Base-by-base conservation (phyloP, 2,797 vertebrate species). In the Sparidentex hasta region DNA sequence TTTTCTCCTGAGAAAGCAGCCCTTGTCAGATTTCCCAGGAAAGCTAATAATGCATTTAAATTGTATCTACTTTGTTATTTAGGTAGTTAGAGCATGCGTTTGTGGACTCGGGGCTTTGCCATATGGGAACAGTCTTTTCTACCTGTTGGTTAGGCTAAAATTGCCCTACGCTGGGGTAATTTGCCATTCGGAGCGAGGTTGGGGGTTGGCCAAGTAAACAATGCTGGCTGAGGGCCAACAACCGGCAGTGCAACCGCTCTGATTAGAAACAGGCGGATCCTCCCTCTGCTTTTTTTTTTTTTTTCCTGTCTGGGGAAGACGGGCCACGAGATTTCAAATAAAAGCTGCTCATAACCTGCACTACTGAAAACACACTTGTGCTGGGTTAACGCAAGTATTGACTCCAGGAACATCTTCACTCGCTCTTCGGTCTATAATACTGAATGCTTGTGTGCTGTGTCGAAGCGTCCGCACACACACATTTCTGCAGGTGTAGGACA, bases 121-220 rank as follows among this genome's bases (percentile, higher is more conserved):
- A 80, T 78, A 77, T 76, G 77, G 84, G 65, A 81, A 62, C 52
- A n/a, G 50, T 71, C 23, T 82, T 81, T 78, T 88, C 76, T 84
- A 93, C 90, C 90, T 94, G 88, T 90, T 87, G 86, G 74, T 87
- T 70, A 59, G 78, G 43, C 79, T 80, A 73, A 81, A 92, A 82
- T 88, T 83, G 83, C 82, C 82, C 80, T 51, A 83, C n/a, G 82
- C 78, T 78, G 81, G 52, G 71, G 80, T 89, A 84, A 90, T 91
- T 88, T 77, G 74, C 80, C 67, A 76, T 84, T 84, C 75, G 4
- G 63, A 83, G 74, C 7, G 63, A 79, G 83, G 71, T 74, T 80
- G 85, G 83, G 81, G 75, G 76, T 81, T 74, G 85, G 85, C 80
- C 78, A 82, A 85, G 83, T 90, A 93, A 92, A 94, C 89, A 94